phyloP scores from a whole-genome alignment of 2,113 vertebrate species.

The Pollachius pollachius region DNA sequence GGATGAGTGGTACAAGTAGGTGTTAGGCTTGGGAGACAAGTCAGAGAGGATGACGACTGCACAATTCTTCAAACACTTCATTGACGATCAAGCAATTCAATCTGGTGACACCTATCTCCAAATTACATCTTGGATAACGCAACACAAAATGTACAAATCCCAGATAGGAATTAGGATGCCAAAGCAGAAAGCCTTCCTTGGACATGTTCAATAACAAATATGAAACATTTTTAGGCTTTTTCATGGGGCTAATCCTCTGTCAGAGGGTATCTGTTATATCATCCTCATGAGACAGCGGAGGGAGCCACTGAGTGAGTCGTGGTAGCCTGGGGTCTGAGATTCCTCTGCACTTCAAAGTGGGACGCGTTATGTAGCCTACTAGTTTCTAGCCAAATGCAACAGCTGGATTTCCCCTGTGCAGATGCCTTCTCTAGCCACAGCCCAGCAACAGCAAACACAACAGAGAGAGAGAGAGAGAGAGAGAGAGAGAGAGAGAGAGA shows the following conservation, averaged over 20 bases:
- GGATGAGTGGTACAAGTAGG: no score
- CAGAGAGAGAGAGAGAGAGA: constrained; percentile 15
- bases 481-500: no score
- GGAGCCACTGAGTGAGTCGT: constrained; percentile 20
- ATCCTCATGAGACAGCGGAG: constrained; percentile 17
- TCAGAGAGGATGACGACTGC: no score
- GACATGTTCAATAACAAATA: no score
- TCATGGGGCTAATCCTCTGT: neutral
- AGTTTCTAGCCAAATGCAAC: constrained; percentile 43
- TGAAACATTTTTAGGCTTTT: constrained; percentile 3
- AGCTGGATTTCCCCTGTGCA: constrained; percentile 36
- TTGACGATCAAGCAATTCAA: no score
- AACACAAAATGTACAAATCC: no score
- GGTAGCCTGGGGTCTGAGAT: constrained; percentile 22
- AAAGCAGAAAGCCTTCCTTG: no score
- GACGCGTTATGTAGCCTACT: constrained; percentile 36
- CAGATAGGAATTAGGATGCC: no score
- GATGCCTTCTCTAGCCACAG: constrained; percentile 26
- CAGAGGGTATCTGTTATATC: constrained; percentile 9
- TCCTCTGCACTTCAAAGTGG: constrained; percentile 28
- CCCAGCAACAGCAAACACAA: constrained; percentile 13
- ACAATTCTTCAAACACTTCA: no score
- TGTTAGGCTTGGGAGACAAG: no score
- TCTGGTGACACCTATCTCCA: no score
- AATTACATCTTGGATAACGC: no score